Evolutionary conservation across 2,888 invertebrate genomes (phyloP), one percentile per base, ranked within the genome.

Genomic region (Campoplex capitator): DNA sequence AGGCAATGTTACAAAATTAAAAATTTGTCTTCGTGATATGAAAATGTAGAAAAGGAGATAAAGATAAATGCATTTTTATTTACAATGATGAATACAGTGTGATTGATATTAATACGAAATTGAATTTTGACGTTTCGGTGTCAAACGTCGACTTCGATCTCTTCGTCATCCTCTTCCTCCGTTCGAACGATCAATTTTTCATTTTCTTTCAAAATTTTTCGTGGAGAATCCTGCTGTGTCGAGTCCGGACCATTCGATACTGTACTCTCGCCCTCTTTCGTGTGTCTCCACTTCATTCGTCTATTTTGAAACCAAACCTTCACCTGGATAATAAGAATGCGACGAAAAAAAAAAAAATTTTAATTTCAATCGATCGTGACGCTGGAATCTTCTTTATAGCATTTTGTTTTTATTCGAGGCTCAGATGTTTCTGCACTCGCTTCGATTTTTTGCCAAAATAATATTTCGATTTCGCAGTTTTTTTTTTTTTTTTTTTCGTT

Each of bases 271-370:
- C 96, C 96, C 91, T 97, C 97, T 89, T 97, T 96, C 48, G 97
- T 97, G 91, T 98, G 98, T 0, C 98, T 96, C 98, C 98, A 98
- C 94, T 98, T 98, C 98, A 98, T 98, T 83, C 98, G 96, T 0
- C 98, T 96, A 92, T 98, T 98, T 95, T 98, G 98, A 94, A 98
- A 98, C 98, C 98, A 98, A 3, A 98, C 98, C 95, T 98, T 98
- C 2, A 98, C 98, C 97, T 98, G 18, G 23, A 65, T 35, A 51
- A 68, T 54, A 82, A 67, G 11, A 65, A 0, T 42, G 42, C 9
- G 42, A 38, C 0, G 38, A 42, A 8, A 42, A 9, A 7, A 9
- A 7, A 42, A 42, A 9, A 4, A 7, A 42, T 4, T 42, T 42
- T 1, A 9, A 42, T 38, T 38, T 38, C 6, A 4, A 38, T 38